Evolutionary conservation across 2,888 invertebrate species (phyloP).

Genomic region (Steinernema hermaphroditum): DNA sequence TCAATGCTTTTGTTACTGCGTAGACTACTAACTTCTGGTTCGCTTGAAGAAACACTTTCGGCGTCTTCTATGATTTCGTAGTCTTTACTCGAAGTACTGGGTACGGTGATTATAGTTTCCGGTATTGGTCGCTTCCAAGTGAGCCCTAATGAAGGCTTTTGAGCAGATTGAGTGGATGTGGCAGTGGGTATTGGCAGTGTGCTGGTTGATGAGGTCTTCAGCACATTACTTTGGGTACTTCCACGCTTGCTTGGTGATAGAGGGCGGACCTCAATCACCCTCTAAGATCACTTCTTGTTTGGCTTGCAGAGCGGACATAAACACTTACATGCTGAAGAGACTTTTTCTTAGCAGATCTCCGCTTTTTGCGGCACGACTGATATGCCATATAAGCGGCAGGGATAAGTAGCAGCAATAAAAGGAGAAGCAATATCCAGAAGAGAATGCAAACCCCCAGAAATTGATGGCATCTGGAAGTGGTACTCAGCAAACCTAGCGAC

Average conservation of each 20-base stretch:
- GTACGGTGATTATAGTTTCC: constrained; percentile 10
- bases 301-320: too few relatives aligned
- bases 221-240: not conserved
- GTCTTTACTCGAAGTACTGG: constrained; percentile 13
- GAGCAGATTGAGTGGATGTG: not conserved
- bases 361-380: constrained; percentile 14
- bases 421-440: constrained; percentile 55
- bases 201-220: not conserved
- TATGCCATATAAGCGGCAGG: constrained; percentile 27
- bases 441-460: constrained; percentile 60
- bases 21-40: not conserved
- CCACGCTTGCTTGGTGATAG: constrained; percentile 5
- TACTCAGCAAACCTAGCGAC: not conserved
- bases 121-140: constrained; percentile 19
- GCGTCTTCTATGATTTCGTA: constrained; percentile 26
- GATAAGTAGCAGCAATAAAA: constrained; percentile 48
- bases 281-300: not conserved
- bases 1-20: constrained; percentile 6
- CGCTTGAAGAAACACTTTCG: constrained; percentile 17
- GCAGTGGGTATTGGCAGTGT: not conserved
- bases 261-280: constrained; percentile 17
- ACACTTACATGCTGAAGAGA: not conserved
- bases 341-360: not conserved
- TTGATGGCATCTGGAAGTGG: constrained; percentile 53
- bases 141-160: too few relatives aligned